Conservation (phyloP, 2,888 invertebrate genomes). For the Melieria crassipennis region DNA sequence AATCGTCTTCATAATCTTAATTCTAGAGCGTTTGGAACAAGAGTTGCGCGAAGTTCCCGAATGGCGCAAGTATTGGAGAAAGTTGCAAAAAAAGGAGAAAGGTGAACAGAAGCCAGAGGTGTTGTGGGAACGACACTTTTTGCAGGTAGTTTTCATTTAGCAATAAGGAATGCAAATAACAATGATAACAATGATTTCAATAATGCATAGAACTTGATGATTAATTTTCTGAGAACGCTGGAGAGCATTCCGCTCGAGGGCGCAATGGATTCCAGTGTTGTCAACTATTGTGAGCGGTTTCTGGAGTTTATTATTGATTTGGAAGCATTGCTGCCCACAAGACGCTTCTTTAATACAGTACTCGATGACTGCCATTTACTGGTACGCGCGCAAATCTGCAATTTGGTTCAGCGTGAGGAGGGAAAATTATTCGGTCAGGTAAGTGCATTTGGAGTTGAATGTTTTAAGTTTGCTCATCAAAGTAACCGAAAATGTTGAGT, state of each 20-base stretch:
- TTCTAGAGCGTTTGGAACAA: constrained; percentile 79
- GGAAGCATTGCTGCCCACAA: constrained; percentile 92
- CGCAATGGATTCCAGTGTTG: constrained; percentile 69
- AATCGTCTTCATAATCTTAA: background rate
- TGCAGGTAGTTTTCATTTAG: constrained; percentile 67
- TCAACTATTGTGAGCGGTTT: constrained; percentile 92
- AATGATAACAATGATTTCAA: background rate
- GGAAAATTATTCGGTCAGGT: constrained; percentile 94
- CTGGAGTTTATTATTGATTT: constrained; percentile 95
- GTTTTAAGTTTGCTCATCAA: too few relatives aligned
- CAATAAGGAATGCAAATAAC: background rate
- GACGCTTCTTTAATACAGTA: constrained; percentile 96
- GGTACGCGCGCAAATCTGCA: constrained; percentile 85
- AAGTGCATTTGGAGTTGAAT: constrained; percentile 59
- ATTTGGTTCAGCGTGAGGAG: constrained; percentile 78
- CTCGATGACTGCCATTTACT: constrained; percentile 95
- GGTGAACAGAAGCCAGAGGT: constrained; percentile 75
- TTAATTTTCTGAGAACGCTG: constrained; percentile 85
- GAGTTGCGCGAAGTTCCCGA: constrained; percentile 88
- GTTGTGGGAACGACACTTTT: constrained; percentile 87
- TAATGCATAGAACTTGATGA: constrained; percentile 71
- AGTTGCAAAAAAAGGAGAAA: constrained; percentile 82
- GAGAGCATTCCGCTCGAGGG: constrained; percentile 78
- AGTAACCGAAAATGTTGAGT: too few relatives aligned
- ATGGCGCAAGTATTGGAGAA: constrained; percentile 92